Evolutionary conservation across 2,888 invertebrate genomes (phyloP).

Genomic region (Arrhopalites spinosus): DNA sequence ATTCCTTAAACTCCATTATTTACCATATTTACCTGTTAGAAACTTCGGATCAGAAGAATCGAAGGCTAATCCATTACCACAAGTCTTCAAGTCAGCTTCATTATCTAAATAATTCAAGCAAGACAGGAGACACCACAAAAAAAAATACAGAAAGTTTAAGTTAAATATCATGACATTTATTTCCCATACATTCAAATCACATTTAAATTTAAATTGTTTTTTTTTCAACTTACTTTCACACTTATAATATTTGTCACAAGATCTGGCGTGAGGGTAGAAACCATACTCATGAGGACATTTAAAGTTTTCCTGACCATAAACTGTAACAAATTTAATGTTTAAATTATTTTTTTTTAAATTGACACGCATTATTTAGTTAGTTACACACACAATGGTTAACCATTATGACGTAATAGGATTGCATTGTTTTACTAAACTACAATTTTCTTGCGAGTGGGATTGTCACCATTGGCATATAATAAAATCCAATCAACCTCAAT

Average conservation of each 20-base stretch:
- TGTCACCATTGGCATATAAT: no score
- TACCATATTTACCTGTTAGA: no score
- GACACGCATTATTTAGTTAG: background rate
- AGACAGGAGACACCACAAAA: no score
- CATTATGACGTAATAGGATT: background rate
- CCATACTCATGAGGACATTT: conserved; percentile 94
- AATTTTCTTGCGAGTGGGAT: no score
- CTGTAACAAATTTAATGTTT: conserved; percentile 61
- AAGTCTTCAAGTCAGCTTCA: conserved; percentile 84
- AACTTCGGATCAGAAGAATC: conserved; percentile 72
- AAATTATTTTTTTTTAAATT: no score
- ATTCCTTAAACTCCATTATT: no score
- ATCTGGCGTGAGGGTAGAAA: conserved; percentile 86
- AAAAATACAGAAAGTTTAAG: no score
- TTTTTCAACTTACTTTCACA: conserved; percentile 75
- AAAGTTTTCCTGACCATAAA: conserved; percentile 77
- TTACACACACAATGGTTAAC: background rate
- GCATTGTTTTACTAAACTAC: background rate
- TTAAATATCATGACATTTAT: no score
- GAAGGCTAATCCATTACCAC: conserved; percentile 92
- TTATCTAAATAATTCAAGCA: no score
- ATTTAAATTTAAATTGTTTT: no score
- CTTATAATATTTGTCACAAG: conserved; percentile 95
- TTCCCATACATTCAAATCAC: no score
- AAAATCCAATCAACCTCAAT: no score